Percentiles rank a stretch among this genome's conserved stretches.
phyloP scores from a whole-genome alignment of 2,888 invertebrate genomes.

The Corythucha ciliata region DNA sequence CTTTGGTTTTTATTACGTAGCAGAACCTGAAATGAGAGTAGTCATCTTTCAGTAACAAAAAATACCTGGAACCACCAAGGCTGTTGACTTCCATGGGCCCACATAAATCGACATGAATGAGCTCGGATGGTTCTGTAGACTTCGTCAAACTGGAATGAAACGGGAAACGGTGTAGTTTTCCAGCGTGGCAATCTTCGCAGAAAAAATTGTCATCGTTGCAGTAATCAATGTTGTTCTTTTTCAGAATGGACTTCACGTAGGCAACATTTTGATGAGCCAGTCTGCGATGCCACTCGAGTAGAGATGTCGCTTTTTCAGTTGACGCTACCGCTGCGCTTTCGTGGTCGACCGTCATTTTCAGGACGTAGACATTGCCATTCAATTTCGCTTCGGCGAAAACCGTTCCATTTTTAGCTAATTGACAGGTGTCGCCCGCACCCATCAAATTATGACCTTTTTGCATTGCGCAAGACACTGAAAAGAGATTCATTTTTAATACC shows the following conservation, averaged over 20 bases:
- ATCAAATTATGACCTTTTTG: conserved; percentile 10
- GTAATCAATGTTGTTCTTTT: too few species aligned
- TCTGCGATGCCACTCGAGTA: too few species aligned
- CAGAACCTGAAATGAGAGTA: too few species aligned
- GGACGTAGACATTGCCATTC: background rate
- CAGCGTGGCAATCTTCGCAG: conserved; percentile 5
- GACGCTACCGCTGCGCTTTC: too few species aligned
- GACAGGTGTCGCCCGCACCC: conserved; percentile 6
- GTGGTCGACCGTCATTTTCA: background rate
- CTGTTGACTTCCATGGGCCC: conserved; percentile 16
- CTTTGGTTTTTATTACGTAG: too few species aligned
- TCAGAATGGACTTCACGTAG: conserved; percentile 7
- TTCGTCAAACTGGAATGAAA: conserved; percentile 13
- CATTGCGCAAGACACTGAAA: conserved; percentile 14
- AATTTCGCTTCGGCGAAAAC: background rate
- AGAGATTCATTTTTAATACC: conserved; percentile 11
- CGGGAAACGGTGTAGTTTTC: conserved; percentile 8
- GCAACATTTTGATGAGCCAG: conserved; percentile 13
- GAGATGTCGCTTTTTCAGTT: too few species aligned
- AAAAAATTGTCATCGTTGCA: conserved; percentile 1
- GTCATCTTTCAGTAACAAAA: too few species aligned
- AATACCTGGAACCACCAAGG: too few species aligned
- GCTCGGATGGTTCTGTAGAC: conserved; percentile 6
- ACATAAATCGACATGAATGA: conserved; percentile 15
- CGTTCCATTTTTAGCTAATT: background rate